phyloP scores from a whole-genome alignment of 2,113 vertebrate species.

The Nothobranchius furzeri region DNA sequence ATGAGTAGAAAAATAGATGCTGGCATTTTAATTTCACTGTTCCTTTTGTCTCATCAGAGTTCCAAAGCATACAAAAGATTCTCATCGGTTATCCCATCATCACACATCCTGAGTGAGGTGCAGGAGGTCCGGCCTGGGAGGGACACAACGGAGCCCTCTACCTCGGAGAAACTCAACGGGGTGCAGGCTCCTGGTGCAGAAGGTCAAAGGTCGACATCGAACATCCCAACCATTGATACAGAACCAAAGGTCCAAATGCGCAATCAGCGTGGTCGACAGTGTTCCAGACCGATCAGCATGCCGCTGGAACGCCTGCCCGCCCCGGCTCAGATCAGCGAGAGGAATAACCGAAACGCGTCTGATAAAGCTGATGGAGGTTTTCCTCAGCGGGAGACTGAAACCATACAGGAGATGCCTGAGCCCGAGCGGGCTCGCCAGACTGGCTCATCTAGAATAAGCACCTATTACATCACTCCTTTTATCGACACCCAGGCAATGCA shows the following conservation, averaged over 20 bases:
- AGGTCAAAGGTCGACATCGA: conserved; percentile 53
- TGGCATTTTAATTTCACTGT: neutral
- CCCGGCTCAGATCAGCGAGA: conserved; percentile 79
- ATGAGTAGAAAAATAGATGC: neutral
- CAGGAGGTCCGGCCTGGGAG: conserved; percentile 56
- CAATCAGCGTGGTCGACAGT: conserved; percentile 71
- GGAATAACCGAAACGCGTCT: conserved; percentile 74
- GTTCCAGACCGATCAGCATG: conserved; percentile 87
- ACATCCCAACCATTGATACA: conserved; percentile 47
- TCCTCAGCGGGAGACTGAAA: conserved; percentile 71
- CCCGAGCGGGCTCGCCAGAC: conserved; percentile 65
- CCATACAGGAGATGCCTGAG: conserved; percentile 84
- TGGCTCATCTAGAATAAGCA: conserved; percentile 67
- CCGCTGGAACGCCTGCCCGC: conserved; percentile 84
- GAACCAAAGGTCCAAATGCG: conserved; percentile 79
- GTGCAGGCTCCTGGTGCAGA: conserved; percentile 49
- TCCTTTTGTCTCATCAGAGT: conserved; percentile 51
- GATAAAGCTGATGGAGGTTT: neutral
- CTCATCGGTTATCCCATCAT: conserved; percentile 74
- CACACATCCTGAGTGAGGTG: conserved; percentile 70
- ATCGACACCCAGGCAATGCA: conserved; percentile 83
- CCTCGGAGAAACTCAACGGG: conserved; percentile 70
- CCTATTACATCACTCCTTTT: conserved; percentile 84
- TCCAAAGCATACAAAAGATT: conserved; percentile 75
- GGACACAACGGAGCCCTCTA: conserved; percentile 35